Evolutionary conservation across 2,113 vertebrate genomes (phyloP), one percentile per base, ranked within the genome.

Genomic region (Vicugna pacos): DNA sequence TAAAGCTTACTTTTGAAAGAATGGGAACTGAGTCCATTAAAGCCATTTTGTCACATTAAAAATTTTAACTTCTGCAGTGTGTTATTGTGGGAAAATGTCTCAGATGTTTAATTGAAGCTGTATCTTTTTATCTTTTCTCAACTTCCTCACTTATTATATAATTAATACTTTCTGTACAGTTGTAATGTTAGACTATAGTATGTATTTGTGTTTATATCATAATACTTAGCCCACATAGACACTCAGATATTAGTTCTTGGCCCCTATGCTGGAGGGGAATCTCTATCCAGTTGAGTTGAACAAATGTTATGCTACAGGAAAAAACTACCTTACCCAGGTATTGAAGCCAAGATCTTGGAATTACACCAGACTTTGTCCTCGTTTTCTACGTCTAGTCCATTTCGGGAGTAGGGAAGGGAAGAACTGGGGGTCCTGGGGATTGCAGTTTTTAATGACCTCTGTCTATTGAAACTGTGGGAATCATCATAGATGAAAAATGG

Each of bases 51-150:
- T 90, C 52, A 64, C 8, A 13, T 67, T 87, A 81, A 76, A 89
- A 69, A 69, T 20, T 52, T 62, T 86, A 89, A 69, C 46, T 32
- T 93, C 50, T 95, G 20, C 38, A 85, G 9, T 86, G 9, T 93
- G 48, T 20, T 67, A 0, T 91, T 93, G 52, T 90, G n/a, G n/a
- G 38, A 95, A 96, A 89, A 90, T 95, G 38, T 79, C 20, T 97
- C 46, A 58, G 13, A 64, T 91, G 48, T 80, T 89, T 96, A 70
- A 75, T 50, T 7, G 65, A 50, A 50, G 9, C 56, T 94, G 58
- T 96, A 17, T 76, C 8, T 94, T 96, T 95, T 95, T 92, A 92
- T 64, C n/a, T 96, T 84, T 17, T 86, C 79, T 89, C 46, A 93
- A 48, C 58, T 94, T 96, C 50, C 19, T 95, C 58, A 58, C 76